Evolutionary conservation across 1,140 invertebrate genomes (phyloP), one percentile per base, ranked within the genome.

Genomic region (Anastrepha obliqua): DNA sequence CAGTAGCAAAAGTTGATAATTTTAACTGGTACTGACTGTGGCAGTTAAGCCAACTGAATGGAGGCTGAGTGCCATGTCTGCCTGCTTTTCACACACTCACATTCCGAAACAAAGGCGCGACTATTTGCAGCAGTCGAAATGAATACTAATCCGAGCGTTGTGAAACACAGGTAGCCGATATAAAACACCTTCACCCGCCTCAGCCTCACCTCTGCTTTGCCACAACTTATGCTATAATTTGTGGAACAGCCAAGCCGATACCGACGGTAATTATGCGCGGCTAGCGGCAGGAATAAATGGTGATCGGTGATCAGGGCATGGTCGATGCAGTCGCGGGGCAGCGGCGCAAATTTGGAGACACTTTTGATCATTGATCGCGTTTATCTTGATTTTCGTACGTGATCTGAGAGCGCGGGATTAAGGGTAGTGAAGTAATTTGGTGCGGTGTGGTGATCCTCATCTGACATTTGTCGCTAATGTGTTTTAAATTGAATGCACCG

Each of bases 391-490:
- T 62, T 62, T 86, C n/a, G 55, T n/a, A 42, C 0, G 59, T 44
- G 85, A 86, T 86, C 85, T 51, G 8, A n/a, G 74, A 8, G 47
- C 51, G 47, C 44, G 74, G 20, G 74, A 81, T 51, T 55, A 47
- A 42, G 15, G 47, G 47, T 1, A 39, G 29, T 55, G n/a, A 42
- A 55, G 74, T 81, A 51, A 81, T 81, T 81, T 81, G 74, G 8
- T 81, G 74, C 74, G 47, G n/a, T 81, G 74, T 9, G 74, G 47
- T 81, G 74, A 81, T 81, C 74, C 44, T 55, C 74, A 20, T 81
- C 74, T 55, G 74, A 81, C 74, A 81, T 81, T 81, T 81, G 74
- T 81, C 74, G 74, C 74, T 81, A 81, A 81, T 81, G 74, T 81
- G 74, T 81, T 81, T 81, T 81, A 81, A 81, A 81, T 81, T 81